Evolutionary conservation across 2,113 vertebrate genomes (phyloP).

Genomic region (Albula glossodonta): DNA sequence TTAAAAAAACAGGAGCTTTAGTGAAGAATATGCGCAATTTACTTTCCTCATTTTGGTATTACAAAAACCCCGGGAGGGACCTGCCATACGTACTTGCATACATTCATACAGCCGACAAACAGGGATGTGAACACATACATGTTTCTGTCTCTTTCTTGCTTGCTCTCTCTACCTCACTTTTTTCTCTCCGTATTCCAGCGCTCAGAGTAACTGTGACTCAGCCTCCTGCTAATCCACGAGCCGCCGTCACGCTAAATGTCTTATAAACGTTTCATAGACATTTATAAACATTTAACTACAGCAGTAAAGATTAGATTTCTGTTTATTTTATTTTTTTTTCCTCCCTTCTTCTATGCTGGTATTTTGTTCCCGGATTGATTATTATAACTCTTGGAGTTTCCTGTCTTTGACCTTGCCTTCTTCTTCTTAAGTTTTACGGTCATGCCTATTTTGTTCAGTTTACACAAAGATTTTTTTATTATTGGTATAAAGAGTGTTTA

Average conservation of each 20-base stretch:
- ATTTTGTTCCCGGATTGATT: conserved; percentile 47
- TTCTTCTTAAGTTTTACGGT: conserved; percentile 49
- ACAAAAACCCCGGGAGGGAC: too few relatives aligned
- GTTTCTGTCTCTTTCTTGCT: too few relatives aligned
- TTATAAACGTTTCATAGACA: conserved; percentile 23
- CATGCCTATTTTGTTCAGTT: conserved; percentile 45
- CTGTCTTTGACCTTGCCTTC: conserved; percentile 42
- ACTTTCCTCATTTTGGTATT: too few relatives aligned
- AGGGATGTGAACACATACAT: too few relatives aligned
- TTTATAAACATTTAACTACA: conserved; percentile 58
- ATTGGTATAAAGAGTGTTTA: conserved; percentile 55
- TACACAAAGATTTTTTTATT: conserved; percentile 48
- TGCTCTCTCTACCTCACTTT: neutral
- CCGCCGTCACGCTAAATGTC: conserved; percentile 46
- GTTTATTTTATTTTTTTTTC: conserved; percentile 55
- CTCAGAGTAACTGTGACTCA: neutral
- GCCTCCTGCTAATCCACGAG: neutral
- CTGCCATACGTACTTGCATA: too few relatives aligned
- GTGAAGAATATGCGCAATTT: too few relatives aligned
- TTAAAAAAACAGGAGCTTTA: too few relatives aligned
- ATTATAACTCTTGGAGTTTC: conserved; percentile 36
- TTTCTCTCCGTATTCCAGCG: neutral
- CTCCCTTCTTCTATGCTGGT: conserved; percentile 38
- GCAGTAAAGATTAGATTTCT: conserved; percentile 56
- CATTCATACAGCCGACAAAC: too few relatives aligned